Conservation (phyloP, 2,797 vertebrate genomes). For the Podarcis lilfordi region DNA sequence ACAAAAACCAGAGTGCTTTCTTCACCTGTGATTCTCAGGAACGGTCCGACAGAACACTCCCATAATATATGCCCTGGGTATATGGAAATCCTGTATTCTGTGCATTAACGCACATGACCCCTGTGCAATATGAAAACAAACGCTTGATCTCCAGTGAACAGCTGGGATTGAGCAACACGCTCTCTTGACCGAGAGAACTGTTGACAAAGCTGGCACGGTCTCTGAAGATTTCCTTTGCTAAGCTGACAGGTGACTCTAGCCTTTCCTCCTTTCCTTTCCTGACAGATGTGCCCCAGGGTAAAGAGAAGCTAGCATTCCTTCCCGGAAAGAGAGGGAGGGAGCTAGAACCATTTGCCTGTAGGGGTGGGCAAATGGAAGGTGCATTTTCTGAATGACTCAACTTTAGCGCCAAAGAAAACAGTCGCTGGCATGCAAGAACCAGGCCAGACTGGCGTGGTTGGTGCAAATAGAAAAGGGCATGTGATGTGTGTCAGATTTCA, state of each 20-base stretch:
- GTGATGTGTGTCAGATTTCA: too few relatives aligned
- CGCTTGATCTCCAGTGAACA: background rate
- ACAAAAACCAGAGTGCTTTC: too few relatives aligned
- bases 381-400: background rate
- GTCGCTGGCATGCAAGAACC: background rate
- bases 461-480: background rate
- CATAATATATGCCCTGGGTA: too few relatives aligned
- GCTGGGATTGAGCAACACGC: background rate
- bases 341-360: background rate
- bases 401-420: background rate
- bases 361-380: background rate
- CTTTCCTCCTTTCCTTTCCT: background rate
- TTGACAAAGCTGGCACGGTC: background rate
- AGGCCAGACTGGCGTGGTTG: too few relatives aligned
- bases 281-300: background rate
- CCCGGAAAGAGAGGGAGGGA: background rate
- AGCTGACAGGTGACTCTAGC: background rate
- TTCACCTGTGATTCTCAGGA: too few relatives aligned
- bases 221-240: conserved; percentile 7
- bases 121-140: background rate
- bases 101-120: background rate
- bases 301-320: background rate
- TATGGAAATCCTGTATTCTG: too few relatives aligned
- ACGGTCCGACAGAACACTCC: too few relatives aligned
- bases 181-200: background rate